Evolutionary conservation across 2,888 invertebrate species (phyloP).

Genomic region (Hesperia comma): DNA sequence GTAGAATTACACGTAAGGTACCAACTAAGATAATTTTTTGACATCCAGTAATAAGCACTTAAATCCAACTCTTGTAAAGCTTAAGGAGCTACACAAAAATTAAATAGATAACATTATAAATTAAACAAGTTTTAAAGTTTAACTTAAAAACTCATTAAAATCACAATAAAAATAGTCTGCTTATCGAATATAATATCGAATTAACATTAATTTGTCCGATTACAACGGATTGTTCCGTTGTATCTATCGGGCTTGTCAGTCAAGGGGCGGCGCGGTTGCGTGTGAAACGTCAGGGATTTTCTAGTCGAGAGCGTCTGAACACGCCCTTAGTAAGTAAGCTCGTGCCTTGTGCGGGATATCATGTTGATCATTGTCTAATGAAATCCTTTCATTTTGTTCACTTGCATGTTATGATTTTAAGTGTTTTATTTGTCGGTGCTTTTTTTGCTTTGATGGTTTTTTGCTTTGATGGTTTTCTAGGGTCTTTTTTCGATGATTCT

Average conservation of each 20-base stretch:
- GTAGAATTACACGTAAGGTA: too few relatives aligned
- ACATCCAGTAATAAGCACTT: too few relatives aligned
- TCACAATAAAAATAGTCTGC: neutral
- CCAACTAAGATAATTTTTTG: too few relatives aligned
- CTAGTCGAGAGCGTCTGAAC: slow-evolving; percentile 44
- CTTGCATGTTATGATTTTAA: neutral
- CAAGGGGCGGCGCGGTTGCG: slow-evolving; percentile 39
- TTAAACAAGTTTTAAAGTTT: too few relatives aligned
- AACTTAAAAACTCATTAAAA: neutral
- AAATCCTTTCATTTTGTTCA: slow-evolving; percentile 15
- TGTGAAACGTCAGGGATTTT: slow-evolving; percentile 50
- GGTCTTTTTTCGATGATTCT: too few relatives aligned
- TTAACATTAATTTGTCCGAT: slow-evolving; percentile 32
- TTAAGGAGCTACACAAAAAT: too few relatives aligned
- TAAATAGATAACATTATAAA: too few relatives aligned
- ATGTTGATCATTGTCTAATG: slow-evolving; percentile 12
- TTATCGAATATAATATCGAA: neutral
- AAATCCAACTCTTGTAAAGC: too few relatives aligned
- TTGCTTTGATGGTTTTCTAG: too few relatives aligned
- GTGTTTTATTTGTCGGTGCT: neutral
- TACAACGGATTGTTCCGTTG: slow-evolving; percentile 32
- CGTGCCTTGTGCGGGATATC: neutral
- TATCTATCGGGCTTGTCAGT: slow-evolving; percentile 34
- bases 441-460: neutral
- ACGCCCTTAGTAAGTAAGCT: slow-evolving; percentile 39